These are phyloP conservation scores for Puntigrus tetrazona DNA, from an alignment of 2,113 vertebrate species.

Conservation along the genomic window DNA sequence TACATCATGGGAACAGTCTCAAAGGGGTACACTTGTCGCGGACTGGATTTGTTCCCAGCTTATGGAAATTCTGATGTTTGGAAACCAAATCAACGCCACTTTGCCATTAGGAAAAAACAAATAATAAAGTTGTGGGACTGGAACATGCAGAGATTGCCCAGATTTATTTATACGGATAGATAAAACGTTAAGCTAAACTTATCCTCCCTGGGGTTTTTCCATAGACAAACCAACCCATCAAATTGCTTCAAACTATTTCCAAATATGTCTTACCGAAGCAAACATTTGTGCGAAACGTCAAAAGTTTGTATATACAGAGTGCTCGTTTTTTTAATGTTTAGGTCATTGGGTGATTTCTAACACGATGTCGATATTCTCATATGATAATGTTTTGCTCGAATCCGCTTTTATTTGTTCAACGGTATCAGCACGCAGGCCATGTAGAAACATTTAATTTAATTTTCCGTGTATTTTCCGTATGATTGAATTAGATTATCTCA, in stretches of 20 bases:
- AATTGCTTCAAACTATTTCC: not conserved
- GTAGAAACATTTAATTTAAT: not conserved
- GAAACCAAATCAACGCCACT: constrained; percentile 30
- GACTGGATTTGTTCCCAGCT: constrained; percentile 37
- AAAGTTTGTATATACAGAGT: not conserved
- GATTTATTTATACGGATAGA: constrained; percentile 11
- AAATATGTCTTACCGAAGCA: not conserved
- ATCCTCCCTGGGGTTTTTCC: not conserved
- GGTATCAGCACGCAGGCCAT: not conserved
- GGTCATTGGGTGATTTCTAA: not conserved
- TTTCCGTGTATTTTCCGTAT: not conserved
- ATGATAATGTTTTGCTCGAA: not conserved
- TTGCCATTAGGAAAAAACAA: not conserved
- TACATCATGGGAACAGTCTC: constrained; percentile 42
- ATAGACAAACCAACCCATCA: not conserved
- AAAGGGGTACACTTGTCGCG: constrained; percentile 30
- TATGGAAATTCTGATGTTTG: constrained; percentile 43
- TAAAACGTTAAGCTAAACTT: constrained; percentile 8
- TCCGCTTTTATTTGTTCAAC: not conserved
- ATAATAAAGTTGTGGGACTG: constrained; percentile 13
- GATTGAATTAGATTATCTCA: not conserved
- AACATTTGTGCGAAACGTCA: not conserved
- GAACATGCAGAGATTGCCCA: constrained; percentile 20
- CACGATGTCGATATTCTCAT: not conserved
- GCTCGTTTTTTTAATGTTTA: not conserved